Percentiles rank a stretch among this genome's conserved stretches.
Conservation (phyloP, 2,113 vertebrate genomes). For the Nanorana parkeri region DNA sequence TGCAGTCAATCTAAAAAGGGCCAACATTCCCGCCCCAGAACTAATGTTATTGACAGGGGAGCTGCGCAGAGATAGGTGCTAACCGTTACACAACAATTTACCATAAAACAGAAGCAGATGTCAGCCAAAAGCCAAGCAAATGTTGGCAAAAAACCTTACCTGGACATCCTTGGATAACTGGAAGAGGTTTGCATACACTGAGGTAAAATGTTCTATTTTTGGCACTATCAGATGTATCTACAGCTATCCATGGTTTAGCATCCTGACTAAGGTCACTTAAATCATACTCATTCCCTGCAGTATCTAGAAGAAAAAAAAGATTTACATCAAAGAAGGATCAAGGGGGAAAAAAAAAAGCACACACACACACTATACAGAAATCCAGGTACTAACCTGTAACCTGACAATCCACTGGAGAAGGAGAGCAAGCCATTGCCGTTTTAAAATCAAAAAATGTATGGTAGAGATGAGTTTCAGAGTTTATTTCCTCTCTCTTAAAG, state of each 20-base stretch:
- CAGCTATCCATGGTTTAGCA: slow-evolving; percentile 79
- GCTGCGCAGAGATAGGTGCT: too few relatives aligned
- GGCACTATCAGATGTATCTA: slow-evolving; percentile 76
- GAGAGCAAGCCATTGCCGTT: slow-evolving; percentile 85
- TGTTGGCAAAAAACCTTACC: slow-evolving; percentile 68
- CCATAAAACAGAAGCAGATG: too few relatives aligned
- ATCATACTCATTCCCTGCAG: slow-evolving; percentile 88
- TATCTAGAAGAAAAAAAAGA: slow-evolving; percentile 72
- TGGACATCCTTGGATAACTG: slow-evolving; percentile 74
- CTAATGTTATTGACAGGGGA: too few relatives aligned
- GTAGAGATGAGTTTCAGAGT: slow-evolving; percentile 67
- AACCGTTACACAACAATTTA: too few relatives aligned
- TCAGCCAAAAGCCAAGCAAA: background rate
- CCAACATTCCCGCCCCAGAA: too few relatives aligned
- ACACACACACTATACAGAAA: background rate
- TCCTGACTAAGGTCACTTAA: slow-evolving; percentile 82
- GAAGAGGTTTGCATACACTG: slow-evolving; percentile 89
- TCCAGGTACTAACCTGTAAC: slow-evolving; percentile 75
- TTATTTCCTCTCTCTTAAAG: slow-evolving; percentile 81
- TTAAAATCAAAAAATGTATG: slow-evolving; percentile 87
- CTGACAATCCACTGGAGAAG: slow-evolving; percentile 87
- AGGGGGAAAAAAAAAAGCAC: background rate
- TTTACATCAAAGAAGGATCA: background rate
- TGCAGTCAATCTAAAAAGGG: too few relatives aligned
- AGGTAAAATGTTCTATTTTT: slow-evolving; percentile 82